These are phyloP conservation scores for Formicarius rufipectus DNA, from an alignment of 2,113 vertebrate genomes.

Conservation along the genomic window DNA sequence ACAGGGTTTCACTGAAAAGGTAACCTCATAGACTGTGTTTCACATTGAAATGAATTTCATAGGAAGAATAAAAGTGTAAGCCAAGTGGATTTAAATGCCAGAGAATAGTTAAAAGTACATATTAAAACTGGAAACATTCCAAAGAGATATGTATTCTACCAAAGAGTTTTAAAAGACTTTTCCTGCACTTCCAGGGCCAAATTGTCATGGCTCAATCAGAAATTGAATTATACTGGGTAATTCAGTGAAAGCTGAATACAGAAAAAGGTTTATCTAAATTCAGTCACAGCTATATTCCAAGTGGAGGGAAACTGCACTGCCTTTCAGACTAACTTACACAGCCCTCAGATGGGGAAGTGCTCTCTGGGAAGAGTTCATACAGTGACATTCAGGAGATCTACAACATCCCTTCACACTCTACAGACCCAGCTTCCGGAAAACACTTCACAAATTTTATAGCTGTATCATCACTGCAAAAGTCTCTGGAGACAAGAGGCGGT, in stretches of 20 bases:
- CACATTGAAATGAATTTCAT: not conserved
- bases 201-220: not conserved
- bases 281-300: not conserved
- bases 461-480: not conserved
- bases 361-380: not conserved
- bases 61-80: not conserved
- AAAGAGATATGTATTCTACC: not conserved
- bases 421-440: not conserved
- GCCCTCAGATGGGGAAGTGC: not conserved
- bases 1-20: not conserved
- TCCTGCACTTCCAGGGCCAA: not conserved
- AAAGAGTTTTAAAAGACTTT: not conserved
- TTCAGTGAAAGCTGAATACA: not conserved
- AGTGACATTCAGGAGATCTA: not conserved
- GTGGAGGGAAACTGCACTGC: not conserved
- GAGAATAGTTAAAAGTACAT: not conserved
- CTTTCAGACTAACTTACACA: not conserved
- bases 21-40: not conserved
- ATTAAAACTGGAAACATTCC: not conserved
- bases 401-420: not conserved
- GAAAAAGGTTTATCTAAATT: not conserved
- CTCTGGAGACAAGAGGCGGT: not conserved
- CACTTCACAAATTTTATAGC: not conserved
- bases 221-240: not conserved
- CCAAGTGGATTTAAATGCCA: not conserved